Conservation (phyloP, 2,888 invertebrate species). For the Bimastos eiseni region DNA sequence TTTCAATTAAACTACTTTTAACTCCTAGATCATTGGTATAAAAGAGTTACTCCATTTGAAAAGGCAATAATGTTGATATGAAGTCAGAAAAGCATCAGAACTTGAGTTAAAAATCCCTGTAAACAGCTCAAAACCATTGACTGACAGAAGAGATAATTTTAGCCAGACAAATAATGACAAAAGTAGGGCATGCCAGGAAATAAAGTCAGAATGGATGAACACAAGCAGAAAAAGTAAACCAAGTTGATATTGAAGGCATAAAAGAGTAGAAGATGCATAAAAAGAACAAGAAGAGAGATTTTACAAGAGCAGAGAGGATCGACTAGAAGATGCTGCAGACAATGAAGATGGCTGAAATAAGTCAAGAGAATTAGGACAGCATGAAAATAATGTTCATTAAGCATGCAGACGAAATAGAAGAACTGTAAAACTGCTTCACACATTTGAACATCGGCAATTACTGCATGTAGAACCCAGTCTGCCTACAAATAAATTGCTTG, state of each 20-base stretch:
- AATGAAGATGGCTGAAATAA: neutral
- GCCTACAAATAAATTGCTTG: no score
- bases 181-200: neutral
- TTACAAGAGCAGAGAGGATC: neutral
- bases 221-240: neutral
- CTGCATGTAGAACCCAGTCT: no score
- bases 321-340: neutral
- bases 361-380: no score
- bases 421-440: neutral
- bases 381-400: neutral
- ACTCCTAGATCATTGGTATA: neutral
- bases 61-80: neutral
- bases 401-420: neutral
- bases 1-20: neutral
- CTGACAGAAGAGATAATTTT: neutral
- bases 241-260: neutral
- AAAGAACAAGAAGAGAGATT: neutral
- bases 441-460: neutral
- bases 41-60: neutral
- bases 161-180: neutral
- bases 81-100: neutral
- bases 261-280: neutral
- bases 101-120: neutral
- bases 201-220: neutral
- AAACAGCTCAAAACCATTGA: neutral